Conservation (phyloP, 2,797 vertebrate species). For the Sebastes trivittatus region DNA sequence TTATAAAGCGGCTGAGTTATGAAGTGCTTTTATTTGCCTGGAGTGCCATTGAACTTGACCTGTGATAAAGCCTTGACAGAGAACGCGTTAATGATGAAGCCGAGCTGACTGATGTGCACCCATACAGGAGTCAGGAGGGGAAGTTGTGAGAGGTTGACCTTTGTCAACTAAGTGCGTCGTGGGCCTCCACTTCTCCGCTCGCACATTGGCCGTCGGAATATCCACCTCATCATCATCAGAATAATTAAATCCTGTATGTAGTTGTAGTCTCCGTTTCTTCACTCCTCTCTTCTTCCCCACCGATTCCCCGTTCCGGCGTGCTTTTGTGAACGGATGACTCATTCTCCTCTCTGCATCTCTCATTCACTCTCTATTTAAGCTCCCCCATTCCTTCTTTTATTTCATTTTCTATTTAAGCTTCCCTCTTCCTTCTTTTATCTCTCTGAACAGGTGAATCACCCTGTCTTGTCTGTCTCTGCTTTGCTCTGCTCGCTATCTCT, state of each 20-base stretch:
- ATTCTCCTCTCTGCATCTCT: conserved; percentile 24
- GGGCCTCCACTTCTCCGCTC: conserved; percentile 15
- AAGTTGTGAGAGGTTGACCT: conserved; percentile 62
- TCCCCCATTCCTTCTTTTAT: conserved; percentile 44
- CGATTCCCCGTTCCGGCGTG: not conserved
- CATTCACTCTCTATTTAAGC: conserved; percentile 18
- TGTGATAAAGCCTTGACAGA: conserved; percentile 68
- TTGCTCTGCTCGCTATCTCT: conserved; percentile 37
- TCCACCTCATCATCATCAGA: conserved; percentile 30
- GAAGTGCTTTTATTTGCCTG: conserved; percentile 70
- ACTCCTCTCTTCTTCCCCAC: not conserved
- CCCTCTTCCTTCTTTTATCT: conserved; percentile 51
- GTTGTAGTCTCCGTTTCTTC: not conserved
- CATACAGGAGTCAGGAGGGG: conserved; percentile 34
- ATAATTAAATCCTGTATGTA: conserved; percentile 33
- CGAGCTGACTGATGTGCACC: conserved; percentile 61
- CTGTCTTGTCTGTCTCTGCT: conserved; percentile 22
- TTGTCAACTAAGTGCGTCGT: conserved; percentile 42
- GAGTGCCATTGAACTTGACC: conserved; percentile 70
- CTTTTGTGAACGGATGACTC: conserved; percentile 29
- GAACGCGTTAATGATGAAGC: conserved; percentile 67
- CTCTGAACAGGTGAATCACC: conserved; percentile 50
- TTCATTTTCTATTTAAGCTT: conserved; percentile 11
- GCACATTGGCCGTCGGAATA: conserved; percentile 27
- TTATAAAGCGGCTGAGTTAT: conserved; percentile 69